Percentiles rank a stretch among this genome's conserved stretches.
Evolutionary conservation across 2,113 vertebrate genomes (phyloP).

Genomic region (Gnathonemus longibarbis): DNA sequence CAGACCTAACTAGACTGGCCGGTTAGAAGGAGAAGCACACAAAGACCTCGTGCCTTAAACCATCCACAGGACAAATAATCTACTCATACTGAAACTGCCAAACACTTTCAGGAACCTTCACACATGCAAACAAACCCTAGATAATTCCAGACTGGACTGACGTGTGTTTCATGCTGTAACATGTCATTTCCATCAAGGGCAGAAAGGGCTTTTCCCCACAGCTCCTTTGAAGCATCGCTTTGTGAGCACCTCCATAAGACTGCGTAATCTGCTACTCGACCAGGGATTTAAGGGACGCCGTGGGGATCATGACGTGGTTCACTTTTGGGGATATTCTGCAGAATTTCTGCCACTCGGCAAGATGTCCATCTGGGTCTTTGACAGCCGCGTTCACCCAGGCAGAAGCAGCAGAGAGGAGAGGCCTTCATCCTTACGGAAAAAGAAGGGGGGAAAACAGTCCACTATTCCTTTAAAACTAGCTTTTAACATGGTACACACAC

Average conservation of each 20-base stretch:
- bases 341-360: neutral
- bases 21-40: constrained; percentile 4
- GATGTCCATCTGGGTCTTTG: neutral
- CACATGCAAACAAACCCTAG: neutral
- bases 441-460: neutral
- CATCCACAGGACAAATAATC: neutral
- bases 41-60: neutral
- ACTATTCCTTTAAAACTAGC: neutral
- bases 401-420: neutral
- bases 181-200: neutral
- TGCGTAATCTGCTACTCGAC: neutral
- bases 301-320: neutral
- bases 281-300: neutral
- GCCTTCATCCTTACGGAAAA: neutral
- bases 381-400: neutral
- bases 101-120: neutral
- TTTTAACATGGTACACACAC: neutral
- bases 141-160: neutral
- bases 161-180: neutral
- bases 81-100: neutral
- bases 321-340: neutral
- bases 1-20: neutral
- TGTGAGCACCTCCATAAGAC: neutral
- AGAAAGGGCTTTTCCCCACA: neutral
- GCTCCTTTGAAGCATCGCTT: neutral